phyloP scores from a whole-genome alignment of 92 coral and sea anemone species.

The Pocillopora grandis region DNA sequence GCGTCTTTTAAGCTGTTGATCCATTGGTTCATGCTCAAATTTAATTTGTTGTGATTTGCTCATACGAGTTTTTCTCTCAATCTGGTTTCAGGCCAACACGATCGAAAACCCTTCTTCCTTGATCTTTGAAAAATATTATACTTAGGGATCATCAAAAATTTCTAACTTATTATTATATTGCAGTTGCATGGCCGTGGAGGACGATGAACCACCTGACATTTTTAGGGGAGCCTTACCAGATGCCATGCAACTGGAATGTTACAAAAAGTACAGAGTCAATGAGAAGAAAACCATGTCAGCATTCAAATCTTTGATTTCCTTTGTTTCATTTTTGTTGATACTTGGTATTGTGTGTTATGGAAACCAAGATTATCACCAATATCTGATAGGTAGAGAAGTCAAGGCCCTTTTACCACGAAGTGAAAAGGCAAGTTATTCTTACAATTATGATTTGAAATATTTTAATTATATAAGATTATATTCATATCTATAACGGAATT shows the following conservation, averaged over 20 bases:
- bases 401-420: slow-evolving; percentile 6
- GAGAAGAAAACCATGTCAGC: slow-evolving; percentile 13
- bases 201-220: neutral
- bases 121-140: too few species aligned
- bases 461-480: too few species aligned
- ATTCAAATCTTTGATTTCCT: slow-evolving; percentile 4
- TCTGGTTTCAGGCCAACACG: too few species aligned
- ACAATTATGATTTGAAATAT: too few species aligned
- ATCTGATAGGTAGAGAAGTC: slow-evolving; percentile 4
- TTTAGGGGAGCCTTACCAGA: neutral
- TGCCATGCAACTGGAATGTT: slow-evolving; percentile 24
- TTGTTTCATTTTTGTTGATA: slow-evolving; percentile 4
- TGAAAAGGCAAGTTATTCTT: neutral
- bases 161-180: too few species aligned
- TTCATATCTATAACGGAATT: too few species aligned
- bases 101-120: too few species aligned
- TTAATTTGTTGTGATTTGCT: too few species aligned
- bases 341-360: slow-evolving; percentile 28
- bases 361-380: slow-evolving; percentile 20
- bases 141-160: neutral
- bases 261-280: slow-evolving; percentile 17
- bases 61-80: too few species aligned
- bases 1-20: too few species aligned
- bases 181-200: neutral
- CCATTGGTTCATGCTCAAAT: too few species aligned